Evolutionary conservation across 2,113 vertebrate genomes (phyloP).

Genomic region (zebrafish (Danio rerio)): DNA sequence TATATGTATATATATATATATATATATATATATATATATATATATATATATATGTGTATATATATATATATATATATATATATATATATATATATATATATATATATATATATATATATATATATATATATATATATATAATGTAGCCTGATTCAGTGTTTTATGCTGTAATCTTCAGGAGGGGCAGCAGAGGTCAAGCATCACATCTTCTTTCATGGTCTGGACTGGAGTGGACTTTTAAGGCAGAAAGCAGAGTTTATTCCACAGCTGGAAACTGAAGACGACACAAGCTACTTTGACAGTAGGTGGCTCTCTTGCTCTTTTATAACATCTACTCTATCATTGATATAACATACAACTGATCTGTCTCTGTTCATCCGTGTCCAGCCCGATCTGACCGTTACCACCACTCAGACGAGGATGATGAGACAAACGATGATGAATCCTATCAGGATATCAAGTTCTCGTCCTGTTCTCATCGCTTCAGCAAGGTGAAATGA

Average conservation of each 20-base stretch:
- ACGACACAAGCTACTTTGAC: conserved; percentile 97
- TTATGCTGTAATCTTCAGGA: conserved; percentile 70
- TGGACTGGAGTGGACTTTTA: conserved; percentile 94
- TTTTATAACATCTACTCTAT: conserved; percentile 14
- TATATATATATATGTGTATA: too few relatives aligned
- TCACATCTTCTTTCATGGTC: conserved; percentile 86
- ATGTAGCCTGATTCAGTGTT: background rate
- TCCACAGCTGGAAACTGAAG: conserved; percentile 91
- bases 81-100: too few relatives aligned
- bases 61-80: too few relatives aligned
- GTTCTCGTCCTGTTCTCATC: conserved; percentile 94
- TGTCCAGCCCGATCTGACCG: conserved; percentile 87
- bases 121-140: too few relatives aligned
- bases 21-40: too few relatives aligned
- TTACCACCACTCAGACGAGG: conserved; percentile 85
- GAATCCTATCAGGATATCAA: conserved; percentile 89
- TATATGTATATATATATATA: too few relatives aligned
- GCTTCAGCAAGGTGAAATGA: conserved; percentile 90
- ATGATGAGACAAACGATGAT: conserved; percentile 90
- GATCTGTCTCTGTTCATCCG: background rate
- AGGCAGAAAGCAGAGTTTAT: conserved; percentile 96
- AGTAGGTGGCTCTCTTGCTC: conserved; percentile 75
- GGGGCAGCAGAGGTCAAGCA: conserved; percentile 90
- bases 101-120: too few relatives aligned
- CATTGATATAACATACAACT: background rate